These are phyloP conservation scores for Sander vitreus DNA, from an alignment of 2,113 vertebrate genomes.

Conservation along the genomic window DNA sequence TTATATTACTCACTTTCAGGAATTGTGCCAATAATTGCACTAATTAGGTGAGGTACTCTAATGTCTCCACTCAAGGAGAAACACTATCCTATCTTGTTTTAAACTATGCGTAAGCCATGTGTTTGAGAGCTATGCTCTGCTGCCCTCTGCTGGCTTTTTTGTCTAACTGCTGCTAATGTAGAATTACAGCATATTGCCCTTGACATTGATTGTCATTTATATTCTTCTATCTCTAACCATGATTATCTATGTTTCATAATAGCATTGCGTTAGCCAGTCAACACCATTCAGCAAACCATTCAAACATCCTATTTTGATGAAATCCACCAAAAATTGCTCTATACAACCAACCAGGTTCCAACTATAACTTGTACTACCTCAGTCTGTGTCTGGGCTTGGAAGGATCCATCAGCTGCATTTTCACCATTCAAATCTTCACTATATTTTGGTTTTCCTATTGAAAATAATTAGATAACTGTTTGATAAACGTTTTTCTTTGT, in stretches of 20 bases:
- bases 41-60: not conserved
- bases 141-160: slow-evolving; percentile 47
- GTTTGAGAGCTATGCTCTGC: not conserved
- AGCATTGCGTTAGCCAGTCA: not conserved
- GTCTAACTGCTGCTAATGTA: not conserved
- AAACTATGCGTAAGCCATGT: too few relatives aligned
- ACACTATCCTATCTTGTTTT: too few relatives aligned
- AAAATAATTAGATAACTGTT: not conserved
- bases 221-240: not conserved
- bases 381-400: not conserved
- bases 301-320: not conserved
- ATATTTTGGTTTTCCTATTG: not conserved
- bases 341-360: not conserved
- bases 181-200: not conserved
- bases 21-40: not conserved
- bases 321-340: not conserved
- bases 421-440: not conserved
- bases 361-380: not conserved
- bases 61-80: not conserved
- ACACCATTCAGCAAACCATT: not conserved
- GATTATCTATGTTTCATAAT: not conserved
- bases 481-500: too few relatives aligned
- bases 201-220: not conserved
- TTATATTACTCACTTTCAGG: not conserved
- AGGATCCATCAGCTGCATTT: not conserved